These are phyloP conservation scores for Amblyornis subalaris DNA, from an alignment of 2,113 vertebrate genomes.

Conservation along the genomic window DNA sequence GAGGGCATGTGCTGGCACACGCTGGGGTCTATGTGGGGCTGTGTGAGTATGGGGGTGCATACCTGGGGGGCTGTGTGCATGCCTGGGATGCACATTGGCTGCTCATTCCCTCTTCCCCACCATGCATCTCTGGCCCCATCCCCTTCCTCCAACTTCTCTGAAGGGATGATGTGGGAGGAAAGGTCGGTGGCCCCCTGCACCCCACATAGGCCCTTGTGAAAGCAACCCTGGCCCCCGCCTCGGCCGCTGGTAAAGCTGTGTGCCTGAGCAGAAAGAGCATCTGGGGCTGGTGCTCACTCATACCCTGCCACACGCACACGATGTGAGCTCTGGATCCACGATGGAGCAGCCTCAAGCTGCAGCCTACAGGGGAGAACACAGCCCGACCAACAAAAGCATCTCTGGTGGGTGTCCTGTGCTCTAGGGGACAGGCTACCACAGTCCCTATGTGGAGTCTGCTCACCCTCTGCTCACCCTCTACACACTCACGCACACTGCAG, in stretches of 20 bases:
- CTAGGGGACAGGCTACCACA: not conserved
- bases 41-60: not conserved
- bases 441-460: accelerated
- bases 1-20: not conserved
- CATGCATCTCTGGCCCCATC: not conserved
- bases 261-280: not conserved
- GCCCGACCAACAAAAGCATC: accelerated
- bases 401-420: not conserved
- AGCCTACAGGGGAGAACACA: not conserved
- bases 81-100: not conserved
- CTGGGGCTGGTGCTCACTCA: not conserved
- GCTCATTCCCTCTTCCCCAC: not conserved
- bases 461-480: too few species aligned
- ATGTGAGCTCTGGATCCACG: not conserved
- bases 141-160: not conserved
- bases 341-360: accelerated
- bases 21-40: accelerated
- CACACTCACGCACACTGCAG: not conserved
- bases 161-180: not conserved
- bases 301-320: accelerated
- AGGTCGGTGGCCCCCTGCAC: accelerated
- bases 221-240: accelerated
- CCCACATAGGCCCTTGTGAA: too few species aligned
- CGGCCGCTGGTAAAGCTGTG: accelerated
- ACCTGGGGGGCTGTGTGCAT: accelerated